These are phyloP conservation scores for Calcarius ornatus DNA, from an alignment of 2,113 vertebrate genomes.

Conservation along the genomic window DNA sequence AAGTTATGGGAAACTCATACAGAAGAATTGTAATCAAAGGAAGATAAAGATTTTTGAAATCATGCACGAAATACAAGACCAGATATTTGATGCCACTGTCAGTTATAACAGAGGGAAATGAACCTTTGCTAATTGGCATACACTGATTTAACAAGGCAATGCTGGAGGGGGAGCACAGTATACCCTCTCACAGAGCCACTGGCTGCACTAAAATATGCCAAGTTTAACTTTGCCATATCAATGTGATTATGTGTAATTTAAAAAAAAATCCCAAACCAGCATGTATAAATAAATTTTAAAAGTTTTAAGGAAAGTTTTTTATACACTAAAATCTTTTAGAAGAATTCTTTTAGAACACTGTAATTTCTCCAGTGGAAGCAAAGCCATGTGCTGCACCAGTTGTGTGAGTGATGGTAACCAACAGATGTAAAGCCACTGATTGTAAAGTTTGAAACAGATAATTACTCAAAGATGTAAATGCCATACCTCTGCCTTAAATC, in stretches of 20 bases:
- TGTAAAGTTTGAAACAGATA: neutral
- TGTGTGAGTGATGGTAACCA: neutral
- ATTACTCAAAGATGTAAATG: neutral
- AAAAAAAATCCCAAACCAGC: rapidly evolving
- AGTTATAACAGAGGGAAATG: neutral
- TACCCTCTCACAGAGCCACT: neutral
- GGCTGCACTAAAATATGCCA: neutral
- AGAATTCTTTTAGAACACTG: neutral
- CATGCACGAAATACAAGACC: neutral
- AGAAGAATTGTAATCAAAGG: neutral
- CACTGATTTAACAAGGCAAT: neutral
- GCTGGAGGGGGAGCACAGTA: neutral
- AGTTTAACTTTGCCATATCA: neutral
- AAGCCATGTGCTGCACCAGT: neutral
- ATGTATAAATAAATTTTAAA: neutral
- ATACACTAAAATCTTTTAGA: neutral
- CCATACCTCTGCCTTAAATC: neutral
- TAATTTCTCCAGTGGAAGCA: neutral
- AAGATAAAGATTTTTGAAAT: neutral
- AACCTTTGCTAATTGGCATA: neutral
- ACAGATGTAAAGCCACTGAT: neutral
- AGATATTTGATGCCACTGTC: neutral
- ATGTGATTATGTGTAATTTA: neutral
- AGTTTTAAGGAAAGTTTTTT: neutral
- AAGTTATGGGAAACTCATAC: neutral